These are phyloP conservation scores for Ctenomys sociabilis DNA, from an alignment of 2,113 vertebrate species.

Conservation along the genomic window DNA sequence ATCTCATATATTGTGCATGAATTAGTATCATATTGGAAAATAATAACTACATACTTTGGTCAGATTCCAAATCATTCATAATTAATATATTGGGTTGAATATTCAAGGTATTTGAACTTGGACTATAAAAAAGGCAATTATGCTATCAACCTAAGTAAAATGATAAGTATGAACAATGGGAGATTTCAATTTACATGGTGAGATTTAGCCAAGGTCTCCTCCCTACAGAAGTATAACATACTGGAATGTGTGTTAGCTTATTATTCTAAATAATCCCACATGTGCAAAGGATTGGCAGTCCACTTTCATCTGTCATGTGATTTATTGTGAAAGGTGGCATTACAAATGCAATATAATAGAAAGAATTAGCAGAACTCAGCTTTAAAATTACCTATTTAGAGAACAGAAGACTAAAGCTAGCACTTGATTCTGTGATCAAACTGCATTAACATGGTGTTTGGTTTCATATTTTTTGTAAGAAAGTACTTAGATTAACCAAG, in stretches of 20 bases:
- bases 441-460: neutral
- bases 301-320: neutral
- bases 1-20: neutral
- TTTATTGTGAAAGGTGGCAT: slow-evolving; percentile 28
- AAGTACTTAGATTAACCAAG: slow-evolving; percentile 46
- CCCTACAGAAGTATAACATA: neutral
- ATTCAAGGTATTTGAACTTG: neutral
- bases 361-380: neutral
- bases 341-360: neutral
- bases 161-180: neutral
- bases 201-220: neutral
- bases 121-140: neutral
- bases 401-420: neutral
- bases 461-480: slow-evolving; percentile 27
- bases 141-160: slow-evolving; percentile 4
- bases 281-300: neutral
- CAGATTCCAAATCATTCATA: slow-evolving; percentile 10
- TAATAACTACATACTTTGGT: neutral
- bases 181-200: neutral
- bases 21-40: slow-evolving; percentile 16
- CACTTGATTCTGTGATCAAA: neutral
- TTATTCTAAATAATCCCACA: neutral
- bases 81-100: neutral
- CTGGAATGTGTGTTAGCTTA: neutral
- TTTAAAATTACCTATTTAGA: slow-evolving; percentile 11